Conservation (phyloP, 1,140 invertebrate species). For the Platorchestia sp. region DNA sequence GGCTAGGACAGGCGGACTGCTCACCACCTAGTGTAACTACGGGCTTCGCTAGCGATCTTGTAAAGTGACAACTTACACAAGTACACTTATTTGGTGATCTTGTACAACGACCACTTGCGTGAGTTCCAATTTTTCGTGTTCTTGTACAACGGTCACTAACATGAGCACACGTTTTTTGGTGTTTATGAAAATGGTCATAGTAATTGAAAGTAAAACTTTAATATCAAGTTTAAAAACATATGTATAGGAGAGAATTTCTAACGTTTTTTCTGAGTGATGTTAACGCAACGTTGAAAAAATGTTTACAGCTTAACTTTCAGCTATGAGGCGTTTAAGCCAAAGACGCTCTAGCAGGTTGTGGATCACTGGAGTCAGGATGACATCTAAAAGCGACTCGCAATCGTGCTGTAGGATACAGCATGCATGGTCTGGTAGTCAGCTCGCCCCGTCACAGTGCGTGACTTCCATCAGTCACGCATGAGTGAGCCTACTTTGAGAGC, state of each 20-base stretch:
- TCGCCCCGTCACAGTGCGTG: constrained; percentile 14
- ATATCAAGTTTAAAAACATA: not conserved
- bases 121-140: too few relatives aligned
- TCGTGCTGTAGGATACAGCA: constrained; percentile 16
- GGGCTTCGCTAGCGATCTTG: constrained; percentile 8
- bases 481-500: constrained; percentile 10
- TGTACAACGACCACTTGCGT: too few relatives aligned
- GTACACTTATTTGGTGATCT: not conserved
- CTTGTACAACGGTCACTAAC: not conserved
- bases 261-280: not conserved
- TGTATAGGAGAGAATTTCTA: not conserved
- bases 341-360: not conserved
- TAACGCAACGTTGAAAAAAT: not conserved
- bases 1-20: constrained; percentile 17
- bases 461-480: constrained; percentile 41
- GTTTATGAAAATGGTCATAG: not conserved
- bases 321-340: not conserved
- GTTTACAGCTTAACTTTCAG: not conserved
- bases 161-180: not conserved
- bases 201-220: too few relatives aligned
- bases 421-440: constrained; percentile 29
- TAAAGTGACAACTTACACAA: not conserved
- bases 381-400: not conserved
- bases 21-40: not conserved
- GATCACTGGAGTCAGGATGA: not conserved